phyloP scores from a whole-genome alignment of 2,113 vertebrate species.

The Tor tambroides region DNA sequence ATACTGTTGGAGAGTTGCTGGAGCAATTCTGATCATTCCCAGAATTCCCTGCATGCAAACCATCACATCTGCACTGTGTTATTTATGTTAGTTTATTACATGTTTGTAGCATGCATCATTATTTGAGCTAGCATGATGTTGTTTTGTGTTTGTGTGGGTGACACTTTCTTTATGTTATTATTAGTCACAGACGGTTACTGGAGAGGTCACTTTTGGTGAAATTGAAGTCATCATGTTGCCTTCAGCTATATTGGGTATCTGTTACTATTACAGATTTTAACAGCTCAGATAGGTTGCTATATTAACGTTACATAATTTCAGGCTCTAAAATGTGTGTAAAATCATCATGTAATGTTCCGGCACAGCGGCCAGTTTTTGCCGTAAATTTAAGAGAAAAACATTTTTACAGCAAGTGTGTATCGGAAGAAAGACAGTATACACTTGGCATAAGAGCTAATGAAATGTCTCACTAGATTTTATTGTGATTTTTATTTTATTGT shows the following conservation, averaged over 20 bases:
- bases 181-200: not conserved
- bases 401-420: not conserved
- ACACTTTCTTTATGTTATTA: not conserved
- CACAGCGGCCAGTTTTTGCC: not conserved
- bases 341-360: not conserved
- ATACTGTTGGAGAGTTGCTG: not conserved
- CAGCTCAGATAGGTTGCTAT: not conserved
- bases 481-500: not conserved
- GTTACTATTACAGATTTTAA: not conserved
- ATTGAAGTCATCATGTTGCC: not conserved
- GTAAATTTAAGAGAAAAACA: not conserved
- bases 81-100: not conserved
- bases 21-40: not conserved
- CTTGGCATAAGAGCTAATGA: not conserved
- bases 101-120: not conserved
- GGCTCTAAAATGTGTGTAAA: not conserved
- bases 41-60: not conserved
- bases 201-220: not conserved
- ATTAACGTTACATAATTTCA: not conserved
- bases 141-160: not conserved
- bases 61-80: not conserved
- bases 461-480: not conserved
- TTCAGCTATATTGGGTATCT: not conserved
- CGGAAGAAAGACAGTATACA: not conserved
- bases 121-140: not conserved